A percentile compares a stretch with the other conserved stretches of the same genome.
Evolutionary conservation across 2,113 vertebrate species (phyloP).

Genomic region (Pteruthius melanotis): DNA sequence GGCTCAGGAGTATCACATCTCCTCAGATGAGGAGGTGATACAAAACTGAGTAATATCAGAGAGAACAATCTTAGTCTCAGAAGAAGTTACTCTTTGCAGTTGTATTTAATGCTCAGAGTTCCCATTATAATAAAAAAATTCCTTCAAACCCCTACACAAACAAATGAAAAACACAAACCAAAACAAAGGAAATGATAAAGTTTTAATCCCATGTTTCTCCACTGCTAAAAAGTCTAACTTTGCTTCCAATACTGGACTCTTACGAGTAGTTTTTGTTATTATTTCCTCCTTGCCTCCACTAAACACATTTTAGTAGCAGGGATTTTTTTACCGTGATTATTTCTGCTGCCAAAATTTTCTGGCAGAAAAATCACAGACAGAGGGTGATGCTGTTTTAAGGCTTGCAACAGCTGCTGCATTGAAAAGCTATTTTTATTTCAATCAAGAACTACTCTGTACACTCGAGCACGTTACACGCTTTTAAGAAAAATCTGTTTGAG

Average conservation of each 20-base stretch:
- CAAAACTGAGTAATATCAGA: background rate
- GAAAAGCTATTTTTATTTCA: conserved; percentile 42
- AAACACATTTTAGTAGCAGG: background rate
- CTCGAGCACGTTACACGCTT: background rate
- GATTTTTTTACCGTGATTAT: background rate
- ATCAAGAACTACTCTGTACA: background rate
- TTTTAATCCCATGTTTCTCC: background rate
- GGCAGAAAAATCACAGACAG: conserved; percentile 36
- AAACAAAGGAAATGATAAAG: background rate
- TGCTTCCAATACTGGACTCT: background rate
- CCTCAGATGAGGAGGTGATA: background rate
- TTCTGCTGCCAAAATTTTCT: conserved; percentile 48
- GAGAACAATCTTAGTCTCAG: background rate
- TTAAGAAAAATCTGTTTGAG: background rate
- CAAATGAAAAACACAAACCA: background rate
- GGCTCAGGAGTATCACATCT: background rate
- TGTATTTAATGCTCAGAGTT: background rate
- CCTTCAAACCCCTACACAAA: background rate
- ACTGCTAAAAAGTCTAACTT: background rate
- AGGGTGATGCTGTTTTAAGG: conserved; percentile 29
- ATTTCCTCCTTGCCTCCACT: background rate
- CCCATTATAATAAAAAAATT: background rate
- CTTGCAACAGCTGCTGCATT: conserved; percentile 25
- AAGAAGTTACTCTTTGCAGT: background rate
- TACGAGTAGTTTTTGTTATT: background rate